Conservation (phyloP, 2,113 vertebrate genomes). For the Mellivora capensis region DNA sequence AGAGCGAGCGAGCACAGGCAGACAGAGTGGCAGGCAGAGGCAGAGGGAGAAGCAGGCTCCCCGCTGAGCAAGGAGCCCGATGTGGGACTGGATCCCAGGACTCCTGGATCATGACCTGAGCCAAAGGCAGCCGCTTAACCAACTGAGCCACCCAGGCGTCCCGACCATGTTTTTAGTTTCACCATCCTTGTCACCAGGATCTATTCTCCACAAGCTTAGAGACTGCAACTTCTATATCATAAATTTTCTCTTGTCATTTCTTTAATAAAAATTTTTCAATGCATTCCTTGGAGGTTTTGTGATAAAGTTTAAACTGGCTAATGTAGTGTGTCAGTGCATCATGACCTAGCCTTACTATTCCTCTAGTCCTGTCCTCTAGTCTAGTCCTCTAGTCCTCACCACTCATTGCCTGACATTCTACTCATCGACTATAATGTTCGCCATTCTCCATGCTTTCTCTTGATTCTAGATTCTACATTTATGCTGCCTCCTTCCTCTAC, state of each 20-base stretch:
- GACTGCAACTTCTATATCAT: background rate
- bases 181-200: background rate
- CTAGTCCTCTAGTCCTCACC: accelerated
- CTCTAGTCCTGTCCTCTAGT: accelerated
- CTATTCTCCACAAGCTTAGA: background rate
- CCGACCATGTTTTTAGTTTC: background rate
- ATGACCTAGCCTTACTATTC: accelerated
- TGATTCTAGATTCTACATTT: background rate
- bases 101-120: too few species aligned
- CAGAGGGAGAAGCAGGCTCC: too few species aligned
- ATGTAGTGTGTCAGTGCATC: accelerated
- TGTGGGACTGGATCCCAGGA: too few species aligned
- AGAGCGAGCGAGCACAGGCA: too few species aligned
- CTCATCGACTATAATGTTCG: accelerated
- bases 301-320: background rate
- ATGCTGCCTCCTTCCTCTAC: background rate
- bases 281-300: background rate
- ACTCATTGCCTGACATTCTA: too few species aligned
- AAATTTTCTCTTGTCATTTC: background rate
- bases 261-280: background rate
- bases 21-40: too few species aligned
- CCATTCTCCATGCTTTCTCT: background rate
- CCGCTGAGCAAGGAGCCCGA: too few species aligned
- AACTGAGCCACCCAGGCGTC: too few species aligned
- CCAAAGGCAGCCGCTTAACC: too few species aligned